Conservation (phyloP, 2,888 invertebrate species). For the Buathra laborator region DNA sequence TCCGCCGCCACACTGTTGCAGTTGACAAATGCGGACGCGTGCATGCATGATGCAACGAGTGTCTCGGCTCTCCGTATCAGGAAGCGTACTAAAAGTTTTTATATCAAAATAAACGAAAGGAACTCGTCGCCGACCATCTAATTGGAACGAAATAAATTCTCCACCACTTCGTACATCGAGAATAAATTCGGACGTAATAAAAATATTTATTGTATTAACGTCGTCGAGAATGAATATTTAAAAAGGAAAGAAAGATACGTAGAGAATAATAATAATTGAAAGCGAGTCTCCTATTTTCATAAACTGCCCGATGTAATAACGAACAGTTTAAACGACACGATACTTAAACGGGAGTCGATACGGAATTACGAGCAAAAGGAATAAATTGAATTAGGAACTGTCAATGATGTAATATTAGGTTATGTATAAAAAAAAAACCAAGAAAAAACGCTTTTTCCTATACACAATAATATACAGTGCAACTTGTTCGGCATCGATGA, state of each 20-base stretch:
- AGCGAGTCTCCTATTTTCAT: no score
- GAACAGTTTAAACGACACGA: no score
- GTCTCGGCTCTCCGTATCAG: constrained; percentile 42
- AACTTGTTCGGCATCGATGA: background rate
- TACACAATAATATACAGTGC: background rate
- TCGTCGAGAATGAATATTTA: background rate
- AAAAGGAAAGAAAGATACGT: background rate
- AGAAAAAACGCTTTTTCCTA: background rate
- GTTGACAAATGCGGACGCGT: constrained; percentile 34
- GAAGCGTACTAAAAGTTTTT: constrained; percentile 22
- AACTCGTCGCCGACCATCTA: background rate
- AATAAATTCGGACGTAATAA: background rate
- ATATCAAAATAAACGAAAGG: constrained; percentile 3
- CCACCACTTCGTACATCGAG: background rate
- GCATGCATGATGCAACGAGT: constrained; percentile 43
- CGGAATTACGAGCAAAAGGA: no score
- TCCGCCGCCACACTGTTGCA: constrained; percentile 9
- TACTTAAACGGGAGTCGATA: no score
- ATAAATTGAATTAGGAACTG: no score
- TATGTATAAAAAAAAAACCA: background rate
- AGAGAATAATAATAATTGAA: background rate
- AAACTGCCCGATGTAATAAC: no score
- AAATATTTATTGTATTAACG: background rate
- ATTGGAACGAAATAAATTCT: background rate
- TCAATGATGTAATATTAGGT: no score